phyloP scores from a whole-genome alignment of 2,113 vertebrate species.

The Salvelinus namaycush region DNA sequence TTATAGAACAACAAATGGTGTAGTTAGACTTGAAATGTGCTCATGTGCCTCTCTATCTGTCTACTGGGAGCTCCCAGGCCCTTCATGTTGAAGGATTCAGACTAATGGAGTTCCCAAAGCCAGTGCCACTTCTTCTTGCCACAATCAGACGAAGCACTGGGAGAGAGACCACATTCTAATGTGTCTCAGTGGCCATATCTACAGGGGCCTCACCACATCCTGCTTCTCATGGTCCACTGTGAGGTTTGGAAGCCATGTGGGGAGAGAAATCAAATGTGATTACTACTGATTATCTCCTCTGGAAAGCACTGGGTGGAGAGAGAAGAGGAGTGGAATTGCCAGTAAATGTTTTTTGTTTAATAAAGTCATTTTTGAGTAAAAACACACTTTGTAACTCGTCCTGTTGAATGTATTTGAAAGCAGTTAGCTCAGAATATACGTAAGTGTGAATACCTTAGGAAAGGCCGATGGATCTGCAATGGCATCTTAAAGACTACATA shows the following conservation, averaged over 20 bases:
- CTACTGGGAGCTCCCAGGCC: too few relatives aligned
- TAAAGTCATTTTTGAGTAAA: not conserved
- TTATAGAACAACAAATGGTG: not conserved
- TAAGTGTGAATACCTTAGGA: too few relatives aligned
- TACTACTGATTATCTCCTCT: slow-evolving; percentile 25
- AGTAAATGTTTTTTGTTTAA: slow-evolving; percentile 10
- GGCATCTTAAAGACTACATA: too few relatives aligned
- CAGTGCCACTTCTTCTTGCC: too few relatives aligned
- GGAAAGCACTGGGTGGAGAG: slow-evolving; percentile 12
- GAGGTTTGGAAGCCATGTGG: slow-evolving; percentile 11
- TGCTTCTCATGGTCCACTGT: slow-evolving; percentile 13
- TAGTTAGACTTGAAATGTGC: not conserved
- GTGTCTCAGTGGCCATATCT: slow-evolving; percentile 14
- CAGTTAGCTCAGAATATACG: too few relatives aligned
- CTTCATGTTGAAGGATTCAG: too few relatives aligned
- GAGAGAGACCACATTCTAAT: slow-evolving; percentile 6
- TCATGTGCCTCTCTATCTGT: too few relatives aligned
- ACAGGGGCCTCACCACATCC: slow-evolving; percentile 19
- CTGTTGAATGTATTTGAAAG: too few relatives aligned
- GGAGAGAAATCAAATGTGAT: slow-evolving; percentile 23
- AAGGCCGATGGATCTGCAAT: too few relatives aligned
- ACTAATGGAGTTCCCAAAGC: too few relatives aligned
- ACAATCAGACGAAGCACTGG: too few relatives aligned
- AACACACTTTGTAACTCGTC: not conserved
- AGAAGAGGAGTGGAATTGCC: not conserved